Percentiles rank a stretch among this genome's conserved stretches.
These are phyloP conservation scores for Eupsittula cactorum DNA, from an alignment of 2,113 vertebrate species.

Conservation along the genomic window DNA sequence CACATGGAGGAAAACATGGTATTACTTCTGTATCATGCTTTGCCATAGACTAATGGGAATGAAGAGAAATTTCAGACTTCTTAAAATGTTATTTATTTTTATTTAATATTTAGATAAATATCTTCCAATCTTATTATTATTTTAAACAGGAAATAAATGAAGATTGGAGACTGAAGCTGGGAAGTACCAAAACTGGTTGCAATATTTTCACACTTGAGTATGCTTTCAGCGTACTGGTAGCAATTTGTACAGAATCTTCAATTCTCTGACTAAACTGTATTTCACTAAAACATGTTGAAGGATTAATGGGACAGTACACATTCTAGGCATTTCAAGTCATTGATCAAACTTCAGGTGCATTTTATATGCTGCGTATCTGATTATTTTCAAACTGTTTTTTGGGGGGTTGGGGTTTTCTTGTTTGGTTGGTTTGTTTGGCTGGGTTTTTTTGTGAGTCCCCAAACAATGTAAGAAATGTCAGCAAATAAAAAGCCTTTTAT, in stretches of 20 bases:
- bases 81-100: background rate
- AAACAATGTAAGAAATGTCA: background rate
- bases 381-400: conserved; percentile 7
- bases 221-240: conserved; percentile 37
- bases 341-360: conserved; percentile 37
- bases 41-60: background rate
- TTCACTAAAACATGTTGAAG: conserved; percentile 39
- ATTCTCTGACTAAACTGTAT: conserved; percentile 19
- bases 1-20: background rate
- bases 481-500: background rate
- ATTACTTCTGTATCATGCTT: background rate
- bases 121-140: background rate
- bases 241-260: conserved; percentile 56
- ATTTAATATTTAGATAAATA: background rate
- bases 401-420: background rate
- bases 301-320: conserved; percentile 21
- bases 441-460: background rate
- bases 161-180: background rate
- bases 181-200: background rate
- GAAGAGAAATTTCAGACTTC: background rate
- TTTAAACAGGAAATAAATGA: background rate
- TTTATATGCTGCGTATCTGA: conserved; percentile 20
- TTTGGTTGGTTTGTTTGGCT: background rate
- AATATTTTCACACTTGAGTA: background rate
- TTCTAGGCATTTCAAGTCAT: background rate